These are phyloP conservation scores for Maylandia zebra DNA, from an alignment of 2,113 vertebrate genomes.

Conservation along the genomic window DNA sequence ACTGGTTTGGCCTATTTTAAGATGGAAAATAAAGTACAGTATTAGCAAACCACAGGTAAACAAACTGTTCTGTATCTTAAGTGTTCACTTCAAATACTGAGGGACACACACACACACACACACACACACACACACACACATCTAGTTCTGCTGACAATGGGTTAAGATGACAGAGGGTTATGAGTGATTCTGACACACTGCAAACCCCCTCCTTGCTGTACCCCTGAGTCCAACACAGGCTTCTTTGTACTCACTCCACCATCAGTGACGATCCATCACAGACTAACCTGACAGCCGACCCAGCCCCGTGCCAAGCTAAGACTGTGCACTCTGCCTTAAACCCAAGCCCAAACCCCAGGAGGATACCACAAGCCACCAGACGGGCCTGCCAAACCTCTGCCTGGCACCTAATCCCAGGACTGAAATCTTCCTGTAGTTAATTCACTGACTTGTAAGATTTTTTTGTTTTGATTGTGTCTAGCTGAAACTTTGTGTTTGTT, in stretches of 20 bases:
- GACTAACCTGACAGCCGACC: constrained; percentile 82
- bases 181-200: constrained; percentile 81
- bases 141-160: constrained; percentile 67
- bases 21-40: background rate
- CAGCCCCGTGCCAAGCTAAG: constrained; percentile 56
- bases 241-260: constrained; percentile 80
- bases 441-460: background rate
- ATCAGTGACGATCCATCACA: constrained; percentile 86
- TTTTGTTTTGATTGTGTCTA: background rate
- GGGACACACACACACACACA: background rate
- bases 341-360: background rate
- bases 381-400: background rate
- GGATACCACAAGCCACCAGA: background rate
- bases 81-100: constrained; percentile 51
- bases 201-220: constrained; percentile 49
- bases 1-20: background rate
- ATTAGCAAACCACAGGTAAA: background rate
- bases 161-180: constrained; percentile 61
- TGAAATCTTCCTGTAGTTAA: background rate
- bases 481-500: background rate
- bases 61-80: background rate
- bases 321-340: constrained; percentile 8
- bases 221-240: constrained; percentile 65
- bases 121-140: background rate
- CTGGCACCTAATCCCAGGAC: background rate